Base-by-base conservation (phyloP, 2,113 vertebrate species). In the Chauna torquata region DNA sequence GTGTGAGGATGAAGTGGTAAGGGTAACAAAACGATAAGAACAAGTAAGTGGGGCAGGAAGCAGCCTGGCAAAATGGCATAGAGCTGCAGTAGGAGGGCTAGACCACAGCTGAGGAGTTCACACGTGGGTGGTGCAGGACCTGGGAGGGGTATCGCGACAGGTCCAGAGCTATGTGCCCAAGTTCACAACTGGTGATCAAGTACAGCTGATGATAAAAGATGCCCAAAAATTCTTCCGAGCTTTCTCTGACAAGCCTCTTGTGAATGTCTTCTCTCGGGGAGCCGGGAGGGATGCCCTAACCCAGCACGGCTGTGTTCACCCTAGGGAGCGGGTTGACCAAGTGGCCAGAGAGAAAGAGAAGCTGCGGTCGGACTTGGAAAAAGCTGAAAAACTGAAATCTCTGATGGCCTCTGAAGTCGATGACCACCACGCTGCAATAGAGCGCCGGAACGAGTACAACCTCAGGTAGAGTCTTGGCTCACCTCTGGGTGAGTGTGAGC, bases 351-450 rank as follows among this genome's bases (percentile, higher is more conserved):
- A 99, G 96, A 99, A 99, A 54, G 98, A 99, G 94, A 99, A 99
- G 96, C 98, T 99, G 54, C 97, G 98, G 0, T 98, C 97, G 0
- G 99, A 99, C 95, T 96, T 99, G 97, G 99, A 99, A 36, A 99
- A 99, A 75, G 98, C 98, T 0, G 99, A 99, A 79, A 99, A 99
- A 86, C 97, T 99, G 54, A 99, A 99, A 95, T 98, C 97, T 34
- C 98, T 99, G 22, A 98, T 99, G 96, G 99, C 99, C 14, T 98
- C 99, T 0, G 99, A 99, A 40, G 99, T 99, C 74, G 99, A 99
- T 2, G 99, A 99, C 55, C 98, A 98, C 95, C 99, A 99, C 6
- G 98, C 99, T 0, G 98, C 99, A 1, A 99, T 99, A 4, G 99
- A 99, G 90, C 98, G 98, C 32, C 98, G 94, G 20, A 99, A 99